Base-by-base conservation (phyloP, 2,113 vertebrate genomes). In the Calidris pygmaea region DNA sequence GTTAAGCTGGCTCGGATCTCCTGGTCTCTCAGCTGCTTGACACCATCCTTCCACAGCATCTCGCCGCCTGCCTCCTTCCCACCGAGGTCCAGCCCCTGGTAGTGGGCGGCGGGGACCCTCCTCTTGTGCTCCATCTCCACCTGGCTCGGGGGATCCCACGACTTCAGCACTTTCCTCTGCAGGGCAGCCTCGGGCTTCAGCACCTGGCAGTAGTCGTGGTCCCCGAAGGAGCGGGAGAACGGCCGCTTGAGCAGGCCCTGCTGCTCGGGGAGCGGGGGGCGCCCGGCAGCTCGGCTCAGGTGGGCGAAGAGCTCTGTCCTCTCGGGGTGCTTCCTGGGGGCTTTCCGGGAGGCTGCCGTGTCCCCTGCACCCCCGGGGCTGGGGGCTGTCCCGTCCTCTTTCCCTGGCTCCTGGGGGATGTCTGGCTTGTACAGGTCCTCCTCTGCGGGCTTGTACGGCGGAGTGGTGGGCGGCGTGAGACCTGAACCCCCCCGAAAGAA, bases 121-220 rank as follows among this genome's bases (percentile, higher is more conserved):
- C 84, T 96, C 94, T 98, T 98, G 90, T 95, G 88, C 92, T 98
- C 97, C 2, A 10, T 95, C 94, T 98, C 98, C 29, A 70, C 47
- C 68, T 90, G 96, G 81, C 93, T 85, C 3, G 55, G 93, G 29
- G 97, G 98, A 60, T 98, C 97, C 98, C 98, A 98, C 5, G 98
- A 98, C 94, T 97, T 97, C 87, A 98, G 97, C 96, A 98, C 97
- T 97, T 98, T 98, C 94, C 98, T 98, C 93, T 98, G 98, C 77
- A 98, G 95, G 58, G 95, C 3, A 0, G 97, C 93, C 77, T 98
- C 98, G 1, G 98, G 97, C 88, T 97, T 98, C 89, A 98, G 97
- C 95, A 98, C 98, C 97, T 98, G 98, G 97, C 99, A 99, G 98
- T 99, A 99, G 97, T 99, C 99, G 2, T 99, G 99, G 98, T 99